Evolutionary conservation across 2,797 vertebrate species (phyloP), one percentile per base, ranked within the genome.

Genomic region (Muscicapa striata): DNA sequence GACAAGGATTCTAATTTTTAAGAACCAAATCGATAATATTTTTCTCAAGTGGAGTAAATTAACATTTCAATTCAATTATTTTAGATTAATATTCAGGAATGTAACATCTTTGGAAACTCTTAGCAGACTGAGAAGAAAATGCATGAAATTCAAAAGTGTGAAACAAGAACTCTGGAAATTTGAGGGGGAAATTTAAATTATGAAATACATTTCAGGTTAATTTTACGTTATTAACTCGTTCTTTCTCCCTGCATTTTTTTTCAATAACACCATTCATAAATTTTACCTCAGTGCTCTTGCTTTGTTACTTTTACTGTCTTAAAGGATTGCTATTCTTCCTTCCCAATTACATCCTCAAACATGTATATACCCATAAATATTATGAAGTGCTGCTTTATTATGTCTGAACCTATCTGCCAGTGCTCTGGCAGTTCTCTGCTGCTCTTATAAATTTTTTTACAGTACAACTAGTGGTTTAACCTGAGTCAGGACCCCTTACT

Each of bases 241-340:
- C 45, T 58, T 11, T 63, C 46, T 84, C 14, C 23, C 17, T 45
- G 4, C 10, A 12, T 73, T 79, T 63, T 26, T 93, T 83, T 55
- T 54, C 32, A 78, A 13, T 38, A 38, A 13, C 3, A 6, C 22
- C 20, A 9, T n/a, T 68, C 46, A 48, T 76, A 66, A 49, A 67
- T 40, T 79, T 92, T 89, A 27, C 74, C 23, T 58, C 11, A 2
- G 9, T 66, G 18, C 7, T 89, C 26, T 78, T 73, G 6, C 55
- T 59, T 82, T 84, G 13, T 89, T 74, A 62, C 36, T 89, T 54
- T 52, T 62, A n/a, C 17, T 24, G 0, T 79, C 41, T 38, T 86
- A 73, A 66, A 89, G 6, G 15, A n/a, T 85, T 91, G 32, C 30
- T 93, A 63, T 63, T 90, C 45, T 72, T 95, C 32, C 69, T 94